phyloP scores from a whole-genome alignment of 1,140 invertebrate genomes.

The Propsilocerus akamusi region DNA sequence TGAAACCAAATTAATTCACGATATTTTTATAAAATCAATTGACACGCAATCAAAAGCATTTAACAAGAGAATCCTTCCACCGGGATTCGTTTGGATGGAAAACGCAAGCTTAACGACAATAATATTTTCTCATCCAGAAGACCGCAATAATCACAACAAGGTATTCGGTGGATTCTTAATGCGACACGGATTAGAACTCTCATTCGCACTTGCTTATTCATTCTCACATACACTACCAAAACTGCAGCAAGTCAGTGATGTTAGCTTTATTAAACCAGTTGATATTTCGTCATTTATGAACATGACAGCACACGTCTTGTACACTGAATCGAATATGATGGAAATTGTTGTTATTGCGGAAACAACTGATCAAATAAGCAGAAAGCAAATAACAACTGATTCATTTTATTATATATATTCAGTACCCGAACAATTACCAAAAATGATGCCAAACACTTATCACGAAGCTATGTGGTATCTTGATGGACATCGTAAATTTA shows the following conservation, averaged over 20 bases:
- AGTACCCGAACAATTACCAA: constrained; percentile 28
- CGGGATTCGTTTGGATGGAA: constrained; percentile 46
- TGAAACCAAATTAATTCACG: constrained; percentile 48
- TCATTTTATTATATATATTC: constrained; percentile 58
- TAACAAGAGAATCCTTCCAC: constrained; percentile 30
- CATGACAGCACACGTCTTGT: constrained; percentile 50
- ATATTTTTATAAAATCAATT: constrained; percentile 42
- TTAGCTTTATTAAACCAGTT: constrained; percentile 45
- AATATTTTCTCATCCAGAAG: constrained; percentile 48
- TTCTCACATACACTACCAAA: constrained; percentile 38
- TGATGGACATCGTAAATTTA: constrained; percentile 49
- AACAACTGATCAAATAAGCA: constrained; percentile 37
- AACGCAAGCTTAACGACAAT: constrained; percentile 37
- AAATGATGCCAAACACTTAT: constrained; percentile 48
- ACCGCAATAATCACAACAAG: constrained; percentile 61
- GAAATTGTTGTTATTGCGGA: constrained; percentile 49
- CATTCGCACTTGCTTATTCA: constrained; percentile 41
- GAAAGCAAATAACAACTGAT: constrained; percentile 42
- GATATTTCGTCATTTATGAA: constrained; percentile 52
- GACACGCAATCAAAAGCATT: constrained; percentile 29
- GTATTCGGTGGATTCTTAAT: constrained; percentile 76
- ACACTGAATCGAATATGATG: constrained; percentile 39
- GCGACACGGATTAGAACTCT: constrained; percentile 54
- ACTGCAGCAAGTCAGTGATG: constrained; percentile 47
- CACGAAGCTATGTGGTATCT: constrained; percentile 58